Evolutionary conservation across 1,140 invertebrate species (phyloP), one percentile per base, ranked within the genome.

Genomic region (Notospermus geniculatus): DNA sequence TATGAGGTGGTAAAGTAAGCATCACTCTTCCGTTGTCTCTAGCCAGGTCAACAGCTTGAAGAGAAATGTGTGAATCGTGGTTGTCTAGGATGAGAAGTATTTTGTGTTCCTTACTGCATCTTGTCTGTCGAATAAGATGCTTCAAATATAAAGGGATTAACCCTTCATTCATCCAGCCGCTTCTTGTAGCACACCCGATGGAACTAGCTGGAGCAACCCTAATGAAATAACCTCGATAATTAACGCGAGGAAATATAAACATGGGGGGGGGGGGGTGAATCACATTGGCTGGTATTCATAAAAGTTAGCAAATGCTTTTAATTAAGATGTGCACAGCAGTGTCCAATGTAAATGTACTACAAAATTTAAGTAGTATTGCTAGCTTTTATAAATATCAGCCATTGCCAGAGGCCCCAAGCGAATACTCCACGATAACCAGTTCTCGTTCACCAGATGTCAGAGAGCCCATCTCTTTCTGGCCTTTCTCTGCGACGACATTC

Each of bases 391-490:
- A n/a, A n/a, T n/a, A n/a, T n/a, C n/a, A n/a, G n/a, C n/a, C 32
- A 36, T 54, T 67, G 2, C 73, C 71, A 56, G 36, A 50, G 46
- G 73, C 73, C 56, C 15, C 63, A 29, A 68, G 29, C 2, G 59
- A 32, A 52, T 52, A 43, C 41, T 45, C 54, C 25, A 71, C 30
- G 22, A 67, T 70, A 7, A 73, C 67, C 28, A 68, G 55, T 65
- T 72, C 77, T 30, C 80, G 79, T 32, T 77, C 60, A 71, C 84
- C 81, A 2, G 69, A 78, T 30, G 79, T 81, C 5, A 77, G 82
- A 19, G 81, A 57, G 29, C 77, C 80, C 7, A 84, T 74, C 73
- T 84, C 75, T 64, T 76, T 78, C 30, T 62, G 56, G 45, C 80
- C 80, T 57, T 65, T 68, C 39, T 77, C 72, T 25, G 84, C 30